Conservation (phyloP, 1,140 invertebrate species). For the Anoplophora glabripennis region DNA sequence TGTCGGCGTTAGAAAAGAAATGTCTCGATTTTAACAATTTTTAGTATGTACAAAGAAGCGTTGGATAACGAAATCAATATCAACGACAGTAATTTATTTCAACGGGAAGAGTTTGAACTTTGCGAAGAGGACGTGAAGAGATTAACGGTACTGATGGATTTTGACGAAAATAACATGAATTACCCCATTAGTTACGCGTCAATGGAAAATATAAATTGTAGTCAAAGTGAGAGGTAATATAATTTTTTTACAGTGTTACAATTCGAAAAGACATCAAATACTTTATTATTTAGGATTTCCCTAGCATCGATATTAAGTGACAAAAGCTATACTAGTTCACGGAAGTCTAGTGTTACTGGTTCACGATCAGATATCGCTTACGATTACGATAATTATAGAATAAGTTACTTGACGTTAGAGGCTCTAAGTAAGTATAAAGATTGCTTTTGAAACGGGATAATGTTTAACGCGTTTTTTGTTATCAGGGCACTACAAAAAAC, state of each 20-base stretch:
- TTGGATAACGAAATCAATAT: constrained; percentile 27
- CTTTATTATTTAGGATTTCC: neutral
- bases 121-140: constrained; percentile 24
- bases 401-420: constrained; percentile 32
- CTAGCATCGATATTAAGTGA: constrained; percentile 5
- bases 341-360: neutral
- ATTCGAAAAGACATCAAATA: too few species aligned
- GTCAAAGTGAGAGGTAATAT: neutral
- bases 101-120: constrained; percentile 32
- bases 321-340: constrained; percentile 3
- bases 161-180: constrained; percentile 24
- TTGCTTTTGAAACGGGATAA: neutral
- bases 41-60: constrained; percentile 31
- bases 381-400: constrained; percentile 24
- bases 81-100: constrained; percentile 26
- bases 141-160: constrained; percentile 33
- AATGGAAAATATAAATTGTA: too few species aligned
- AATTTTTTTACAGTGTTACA: neutral
- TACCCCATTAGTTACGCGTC: too few species aligned
- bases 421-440: constrained; percentile 26
- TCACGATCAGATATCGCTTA: neutral
- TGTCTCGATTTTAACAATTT: constrained; percentile 9
- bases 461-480: constrained; percentile 2
- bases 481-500: constrained; percentile 36
- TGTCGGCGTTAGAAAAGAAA: neutral